Base-by-base conservation (phyloP, 1,140 invertebrate genomes). In the Dendrolimus kikuchii region DNA sequence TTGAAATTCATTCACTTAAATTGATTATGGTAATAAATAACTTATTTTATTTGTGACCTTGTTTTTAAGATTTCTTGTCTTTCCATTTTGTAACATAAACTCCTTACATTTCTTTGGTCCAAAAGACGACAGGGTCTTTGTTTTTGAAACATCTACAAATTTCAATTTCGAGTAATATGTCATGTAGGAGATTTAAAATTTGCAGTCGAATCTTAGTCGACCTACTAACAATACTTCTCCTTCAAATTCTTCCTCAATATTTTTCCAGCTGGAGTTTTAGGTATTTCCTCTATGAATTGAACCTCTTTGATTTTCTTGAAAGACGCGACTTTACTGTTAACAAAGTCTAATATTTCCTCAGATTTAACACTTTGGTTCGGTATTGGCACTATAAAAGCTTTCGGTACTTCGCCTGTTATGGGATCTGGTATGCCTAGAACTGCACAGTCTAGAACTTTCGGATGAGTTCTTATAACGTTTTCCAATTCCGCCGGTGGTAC, bases 401-500 rank as follows among this genome's bases (percentile, higher is more conserved):
- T 92, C 0, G 95, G 95, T 2, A 91, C 84, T 86, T 98, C 96
- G 4, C 95, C 95, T 50, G 83, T 85, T 44, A 88, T 86, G 0
- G 87, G 79, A 73, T 97, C 92, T 0, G 93, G 92, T 39, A 96
- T 86, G 4, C 96, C 96, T 62, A 98, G 88, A 0, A 98, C 95
- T 0, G 93, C 95, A 1, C 92, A 95, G 71, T 98, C 96, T 5
- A 84, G 66, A 1, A 98, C 85, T 46, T 90, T 90, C 0, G 93
- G 92, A 83, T 97, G 93, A 40, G 88, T 89, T 51, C 94, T 87
- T 23, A 98, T 71, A 7, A 97, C 60, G 8, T 90, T 93, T 88
- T 98, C 96, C 37, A 98, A 71, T 80, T 97, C 95, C 0, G 96
- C 94, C 7, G 96, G 96, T 4, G 95, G 89, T 7, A 98, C 96